Evolutionary conservation across 1,140 invertebrate species (phyloP), one percentile per base, ranked within the genome.

Genomic region (Adoxophyes honmai): DNA sequence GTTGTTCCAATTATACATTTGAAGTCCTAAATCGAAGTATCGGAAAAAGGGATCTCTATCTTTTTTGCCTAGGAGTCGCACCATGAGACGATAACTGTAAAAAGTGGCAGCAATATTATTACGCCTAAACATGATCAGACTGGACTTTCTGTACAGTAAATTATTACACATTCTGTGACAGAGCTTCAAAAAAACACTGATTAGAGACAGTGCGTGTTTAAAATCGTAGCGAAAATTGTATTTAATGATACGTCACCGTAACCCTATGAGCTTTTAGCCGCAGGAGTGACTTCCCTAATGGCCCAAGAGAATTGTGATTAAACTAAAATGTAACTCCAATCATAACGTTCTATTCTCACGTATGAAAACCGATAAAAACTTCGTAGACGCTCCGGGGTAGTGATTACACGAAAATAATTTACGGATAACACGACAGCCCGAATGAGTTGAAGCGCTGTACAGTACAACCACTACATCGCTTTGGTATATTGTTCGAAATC

Each of bases 291-390:
- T 56, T 56, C 55, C 37, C 33, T 56, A 42, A 56, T 56, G 37
- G 55, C 7, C 42, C 16, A 14, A 0, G 18, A 44, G 18, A 10
- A 18, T 28, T 18, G 18, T 48, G 18, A 48, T 48, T 48, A 48
- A 33, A 33, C 13, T 18, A 21, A 34, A 34, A 11, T 16, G 9
- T 56, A 28, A 44, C 57, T 66, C 67, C 68, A 66, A 70, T 76
- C 66, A 73, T 67, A 73, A 68, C 52, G 67, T 59, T 60, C 63
- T 33, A 44, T 75, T 66, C 68, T 78, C 71, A 80, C 81, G 75
- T 78, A 68, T 81, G 66, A 66, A 67, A 65, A 57, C 52, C 61
- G 77, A 81, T 84, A 78, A 84, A 82, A 84, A 81, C 77, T 81
- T 81, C 52, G 70, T 75, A 75, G 70, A 81, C 70, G 70, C 70